Percentiles rank a stretch among this genome's conserved stretches.
Evolutionary conservation across 2,797 vertebrate genomes (phyloP).

Genomic region (Heteromormyrus szaboi): DNA sequence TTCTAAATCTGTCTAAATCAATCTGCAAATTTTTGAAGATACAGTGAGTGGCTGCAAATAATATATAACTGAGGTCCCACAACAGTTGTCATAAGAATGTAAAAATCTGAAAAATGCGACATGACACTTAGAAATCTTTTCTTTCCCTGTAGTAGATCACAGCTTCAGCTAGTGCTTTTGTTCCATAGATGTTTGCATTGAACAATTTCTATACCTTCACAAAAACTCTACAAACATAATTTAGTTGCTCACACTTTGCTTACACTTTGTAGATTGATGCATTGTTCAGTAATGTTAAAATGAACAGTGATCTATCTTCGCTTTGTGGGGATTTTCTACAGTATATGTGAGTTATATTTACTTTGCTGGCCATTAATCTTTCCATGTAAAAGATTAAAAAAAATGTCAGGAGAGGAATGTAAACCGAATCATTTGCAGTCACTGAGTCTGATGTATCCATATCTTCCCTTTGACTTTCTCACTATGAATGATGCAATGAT

Average conservation of each 20-base stretch:
- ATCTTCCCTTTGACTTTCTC: slow-evolving; percentile 32
- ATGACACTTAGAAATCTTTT: neutral
- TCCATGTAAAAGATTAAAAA: slow-evolving; percentile 46
- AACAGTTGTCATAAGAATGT: slow-evolving; percentile 3
- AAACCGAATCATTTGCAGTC: slow-evolving; percentile 48
- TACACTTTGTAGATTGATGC: neutral
- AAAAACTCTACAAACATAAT: neutral
- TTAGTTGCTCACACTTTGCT: neutral
- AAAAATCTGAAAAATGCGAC: neutral
- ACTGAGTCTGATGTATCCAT: slow-evolving; percentile 41
- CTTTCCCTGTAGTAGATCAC: neutral
- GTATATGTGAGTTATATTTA: slow-evolving; percentile 27
- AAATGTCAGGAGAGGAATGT: slow-evolving; percentile 51
- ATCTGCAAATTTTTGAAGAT: neutral
- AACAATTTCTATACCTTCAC: neutral
- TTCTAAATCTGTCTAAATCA: neutral
- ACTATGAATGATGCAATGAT: neutral
- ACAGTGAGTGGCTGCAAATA: neutral
- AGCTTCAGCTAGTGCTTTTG: neutral
- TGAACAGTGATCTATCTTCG: neutral
- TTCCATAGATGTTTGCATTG: neutral
- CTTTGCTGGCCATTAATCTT: slow-evolving; percentile 39
- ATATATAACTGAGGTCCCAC: neutral
- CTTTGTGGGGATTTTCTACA: slow-evolving; percentile 4
- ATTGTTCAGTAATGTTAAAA: neutral